phyloP scores from a whole-genome alignment of 2,113 vertebrate species.

The Sisor rabdophorus region DNA sequence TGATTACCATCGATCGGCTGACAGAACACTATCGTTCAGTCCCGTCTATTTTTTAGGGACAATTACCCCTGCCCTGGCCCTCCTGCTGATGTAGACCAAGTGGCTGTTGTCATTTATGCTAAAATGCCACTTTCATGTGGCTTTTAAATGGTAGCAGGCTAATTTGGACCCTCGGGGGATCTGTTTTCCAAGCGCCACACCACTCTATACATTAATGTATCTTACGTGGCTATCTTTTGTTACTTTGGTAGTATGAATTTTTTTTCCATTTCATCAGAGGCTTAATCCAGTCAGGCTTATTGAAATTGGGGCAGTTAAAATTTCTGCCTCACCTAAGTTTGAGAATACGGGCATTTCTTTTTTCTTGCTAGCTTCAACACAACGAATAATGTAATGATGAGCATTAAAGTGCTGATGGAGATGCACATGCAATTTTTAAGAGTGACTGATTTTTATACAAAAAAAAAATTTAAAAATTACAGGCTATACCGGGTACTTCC shows the following conservation, averaged over 20 bases:
- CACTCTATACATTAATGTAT: not conserved
- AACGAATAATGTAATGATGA: not conserved
- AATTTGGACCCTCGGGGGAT: not conserved
- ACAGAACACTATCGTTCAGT: conserved; percentile 12
- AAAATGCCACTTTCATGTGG: conserved; percentile 16
- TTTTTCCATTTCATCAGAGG: not conserved
- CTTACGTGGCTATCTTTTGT: not conserved
- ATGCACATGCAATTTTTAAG: not conserved
- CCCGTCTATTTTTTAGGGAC: conserved; percentile 31
- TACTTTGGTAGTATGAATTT: not conserved
- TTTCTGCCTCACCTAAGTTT: no score
- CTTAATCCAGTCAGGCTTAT: not conserved
- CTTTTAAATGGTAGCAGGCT: conserved; percentile 4
- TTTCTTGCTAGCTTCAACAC: not conserved
- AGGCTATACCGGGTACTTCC: conserved; percentile 14
- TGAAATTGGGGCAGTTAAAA: not conserved
- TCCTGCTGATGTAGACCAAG: conserved; percentile 24
- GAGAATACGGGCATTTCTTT: no score
- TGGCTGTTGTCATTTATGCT: conserved; percentile 27
- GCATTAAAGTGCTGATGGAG: conserved; percentile 2
- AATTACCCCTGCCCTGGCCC: conserved; percentile 37
- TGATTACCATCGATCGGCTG: conserved; percentile 31
- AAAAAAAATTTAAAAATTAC: not conserved
- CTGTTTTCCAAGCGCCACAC: not conserved
- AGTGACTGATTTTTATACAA: not conserved